Evolutionary conservation across 2,888 invertebrate genomes (phyloP).

Genomic region (Abrostola triplasia): DNA sequence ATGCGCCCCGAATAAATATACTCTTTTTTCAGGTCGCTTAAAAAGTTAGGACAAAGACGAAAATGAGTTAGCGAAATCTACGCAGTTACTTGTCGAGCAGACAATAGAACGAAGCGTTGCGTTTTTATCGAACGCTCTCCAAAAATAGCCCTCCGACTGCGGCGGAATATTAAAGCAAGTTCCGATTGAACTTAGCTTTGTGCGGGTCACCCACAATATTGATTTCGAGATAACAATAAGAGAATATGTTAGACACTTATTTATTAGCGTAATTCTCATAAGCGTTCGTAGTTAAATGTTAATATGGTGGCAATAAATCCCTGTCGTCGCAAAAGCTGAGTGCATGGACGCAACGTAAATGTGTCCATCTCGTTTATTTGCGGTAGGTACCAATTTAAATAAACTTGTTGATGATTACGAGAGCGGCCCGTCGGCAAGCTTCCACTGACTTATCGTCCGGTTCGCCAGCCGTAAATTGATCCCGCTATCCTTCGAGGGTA

Average conservation of each 20-base stretch:
- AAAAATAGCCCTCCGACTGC: slow-evolving; percentile 39
- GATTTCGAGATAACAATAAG: slow-evolving; percentile 16
- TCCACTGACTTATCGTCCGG: slow-evolving; percentile 60
- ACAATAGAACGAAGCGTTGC: slow-evolving; percentile 1
- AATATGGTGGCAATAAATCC: slow-evolving; percentile 57
- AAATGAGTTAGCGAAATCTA: no score
- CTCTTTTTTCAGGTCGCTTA: no score
- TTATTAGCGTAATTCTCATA: slow-evolving; percentile 28
- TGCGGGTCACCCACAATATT: slow-evolving; percentile 9
- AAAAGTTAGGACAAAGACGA: no score
- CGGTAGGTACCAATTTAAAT: slow-evolving; percentile 73
- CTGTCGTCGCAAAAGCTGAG: slow-evolving; percentile 47
- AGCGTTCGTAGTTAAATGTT: slow-evolving; percentile 32
- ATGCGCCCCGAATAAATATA: no score
- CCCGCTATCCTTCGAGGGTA: slow-evolving; percentile 59
- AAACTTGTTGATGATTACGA: slow-evolving; percentile 70
- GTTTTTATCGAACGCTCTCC: slow-evolving; percentile 37
- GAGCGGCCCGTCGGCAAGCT: slow-evolving; percentile 58
- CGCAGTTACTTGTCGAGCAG: background rate
- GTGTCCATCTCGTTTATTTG: slow-evolving; percentile 67
- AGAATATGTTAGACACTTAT: background rate
- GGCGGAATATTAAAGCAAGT: slow-evolving; percentile 30
- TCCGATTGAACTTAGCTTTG: slow-evolving; percentile 8
- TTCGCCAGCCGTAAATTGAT: slow-evolving; percentile 65
- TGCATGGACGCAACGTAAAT: slow-evolving; percentile 53